Base-by-base conservation (phyloP, 2,888 invertebrate species). In the Dolichomitus sp. region DNA sequence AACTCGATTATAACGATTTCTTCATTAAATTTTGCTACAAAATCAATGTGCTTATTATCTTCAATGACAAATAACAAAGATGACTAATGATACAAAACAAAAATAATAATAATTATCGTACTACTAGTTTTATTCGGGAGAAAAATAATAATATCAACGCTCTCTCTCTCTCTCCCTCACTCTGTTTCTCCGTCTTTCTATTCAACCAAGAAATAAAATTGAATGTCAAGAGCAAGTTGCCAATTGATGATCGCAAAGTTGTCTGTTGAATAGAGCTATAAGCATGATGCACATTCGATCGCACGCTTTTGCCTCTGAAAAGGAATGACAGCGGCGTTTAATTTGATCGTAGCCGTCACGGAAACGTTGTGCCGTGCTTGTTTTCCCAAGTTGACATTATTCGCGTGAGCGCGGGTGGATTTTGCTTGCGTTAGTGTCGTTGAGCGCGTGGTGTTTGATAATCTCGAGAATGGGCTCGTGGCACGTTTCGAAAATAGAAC, bases 381-480 rank as follows among this genome's bases (percentile, higher is more conserved):
- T 63, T 70, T 42, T 63, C 33, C 37, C 69, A 42, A 23, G 42
- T 75, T 19, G 54, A 57, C 48, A 14, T 57, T 74, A 40, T 42
- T 50, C 48, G 33, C 59, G 33, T 33, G 42, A 42, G 42, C 27
- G 42, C 63, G 12, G 59, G 19, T 48, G 66, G 66, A 6, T 48
- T 76, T 50, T 42, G 30, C 33, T 66, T 6, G 37, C 37, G 37
- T 19, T 19, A 27, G 50, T 33, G 40, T 33, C 68, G 66, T 48
- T 40, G 14, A 19, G 33, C 27, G 12, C 69, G 45, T 52, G 59
- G 70, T 72, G 54, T 84, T 59, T 70, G 76, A 87, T 85, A 84
- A 84, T 87, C 86, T 86, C 80, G 83, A 86, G 85, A 85, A 86
- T 86, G 68, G 69, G 69, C 85, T 80, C 66, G 85, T 88, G 86